Conservation (phyloP, 1,140 invertebrate species). For the Cotesia chilonis region DNA sequence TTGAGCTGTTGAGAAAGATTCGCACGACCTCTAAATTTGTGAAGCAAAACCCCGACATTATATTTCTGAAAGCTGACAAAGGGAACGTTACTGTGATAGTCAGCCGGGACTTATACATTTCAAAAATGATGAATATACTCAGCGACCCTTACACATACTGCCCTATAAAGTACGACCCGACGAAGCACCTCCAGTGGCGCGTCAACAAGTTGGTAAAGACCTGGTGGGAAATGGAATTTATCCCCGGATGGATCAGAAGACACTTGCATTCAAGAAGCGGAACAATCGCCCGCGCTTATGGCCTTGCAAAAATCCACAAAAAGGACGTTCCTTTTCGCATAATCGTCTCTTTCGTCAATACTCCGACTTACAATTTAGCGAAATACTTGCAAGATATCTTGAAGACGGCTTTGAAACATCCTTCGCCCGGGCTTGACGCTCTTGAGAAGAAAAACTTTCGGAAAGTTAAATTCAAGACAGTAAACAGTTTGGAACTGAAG, state of each 20-base stretch:
- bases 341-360: slow-evolving; percentile 45
- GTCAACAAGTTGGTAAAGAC: slow-evolving; percentile 28
- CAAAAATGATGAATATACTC: slow-evolving; percentile 39
- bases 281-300: slow-evolving; percentile 36
- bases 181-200: slow-evolving; percentile 17
- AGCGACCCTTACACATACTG: slow-evolving; percentile 35
- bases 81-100: slow-evolving; percentile 44
- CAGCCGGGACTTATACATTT: slow-evolving; percentile 34
- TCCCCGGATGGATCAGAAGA: slow-evolving; percentile 23
- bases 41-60: slow-evolving; percentile 31
- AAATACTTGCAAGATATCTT: slow-evolving; percentile 22
- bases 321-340: slow-evolving; percentile 40
- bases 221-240: slow-evolving; percentile 31
- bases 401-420: slow-evolving; percentile 18
- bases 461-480: background rate
- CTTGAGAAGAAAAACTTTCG: background rate
- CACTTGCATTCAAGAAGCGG: slow-evolving; percentile 24
- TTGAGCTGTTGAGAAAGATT: slow-evolving; percentile 22
- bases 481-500: slow-evolving; percentile 5
- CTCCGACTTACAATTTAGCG: slow-evolving; percentile 42
- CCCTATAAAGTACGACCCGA: slow-evolving; percentile 32
- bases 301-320: slow-evolving; percentile 50
- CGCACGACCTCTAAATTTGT: slow-evolving; percentile 23
- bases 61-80: slow-evolving; percentile 46
- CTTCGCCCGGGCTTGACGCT: background rate